Base-by-base conservation (phyloP, 2,113 vertebrate genomes). In the Saccopteryx leptura region DNA sequence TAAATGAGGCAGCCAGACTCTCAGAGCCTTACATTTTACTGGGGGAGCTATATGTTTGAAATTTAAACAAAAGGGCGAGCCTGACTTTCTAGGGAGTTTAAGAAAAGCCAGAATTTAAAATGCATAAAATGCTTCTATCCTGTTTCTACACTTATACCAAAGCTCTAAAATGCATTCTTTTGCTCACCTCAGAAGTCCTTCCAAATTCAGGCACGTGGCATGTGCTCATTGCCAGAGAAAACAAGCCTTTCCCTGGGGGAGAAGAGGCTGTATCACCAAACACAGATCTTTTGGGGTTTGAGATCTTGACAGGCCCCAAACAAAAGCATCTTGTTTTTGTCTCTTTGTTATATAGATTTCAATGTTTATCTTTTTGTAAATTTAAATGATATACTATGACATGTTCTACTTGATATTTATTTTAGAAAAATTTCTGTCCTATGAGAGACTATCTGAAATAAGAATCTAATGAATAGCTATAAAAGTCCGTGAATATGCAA, bases 1-100 rank as follows among this genome's bases (percentile, higher is more conserved):
- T 95, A 96, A 97, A 97, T 96, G 96, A 97, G 78, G 86, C 69
- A 83, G 90, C 76, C 84, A 92, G 81, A 56, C 24, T 85, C 68
- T 69, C 50, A 48, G 81, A 94, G 69, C 28, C 89, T 78, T 60
- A 26, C 74, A 39, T 91, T 83, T 82, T 52, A 94, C 54, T 17
- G 3, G 39, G 78, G 80, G 33, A 63, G 14, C 26, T 54, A 1
- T 39, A 17, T 48, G 78, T 89, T 89, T 85, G 92, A 97, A 96
- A 94, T 63, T 10, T 78, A 78, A 93, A 92, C 39, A 94, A 69
- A 66, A 88, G 18, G 61, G 15, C 65, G 66, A 82, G n/a, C 4
- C 33, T 78, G 74, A 8, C 65, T 85, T 95, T 80, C 28, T 28
- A 75, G 31, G 24, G 48, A 66, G 63, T 61, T 92, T 61, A 80